phyloP scores from a whole-genome alignment of 2,888 invertebrate species.

The Pseudococcus jackbeardsleyi region DNA sequence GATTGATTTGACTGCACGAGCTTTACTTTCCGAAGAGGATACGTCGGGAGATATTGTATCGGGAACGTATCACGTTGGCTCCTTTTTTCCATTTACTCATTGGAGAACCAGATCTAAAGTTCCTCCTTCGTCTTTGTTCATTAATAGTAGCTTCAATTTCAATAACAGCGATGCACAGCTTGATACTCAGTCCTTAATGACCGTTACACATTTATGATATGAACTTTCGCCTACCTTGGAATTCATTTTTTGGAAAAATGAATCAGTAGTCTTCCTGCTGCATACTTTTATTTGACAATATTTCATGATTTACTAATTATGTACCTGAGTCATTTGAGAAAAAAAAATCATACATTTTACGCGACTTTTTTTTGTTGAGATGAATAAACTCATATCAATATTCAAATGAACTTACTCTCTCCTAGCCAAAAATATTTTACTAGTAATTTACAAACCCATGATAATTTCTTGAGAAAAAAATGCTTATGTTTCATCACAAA shows the following conservation, averaged over 20 bases:
- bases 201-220: background rate
- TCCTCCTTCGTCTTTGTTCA: conserved; percentile 72
- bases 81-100: conserved; percentile 72
- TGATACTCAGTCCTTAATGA: conserved; percentile 59
- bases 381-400: too few relatives aligned
- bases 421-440: too few relatives aligned
- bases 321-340: background rate
- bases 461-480: too few relatives aligned
- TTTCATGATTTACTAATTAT: background rate
- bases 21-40: conserved; percentile 56
- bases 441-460: too few relatives aligned
- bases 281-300: background rate
- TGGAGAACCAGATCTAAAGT: conserved; percentile 65
- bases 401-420: too few relatives aligned
- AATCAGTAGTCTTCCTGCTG: background rate
- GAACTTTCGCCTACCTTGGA: background rate
- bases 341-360: background rate
- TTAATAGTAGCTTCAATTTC: conserved; percentile 71
- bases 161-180: conserved; percentile 69
- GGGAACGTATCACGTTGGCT: conserved; percentile 67
- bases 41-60: conserved; percentile 34
- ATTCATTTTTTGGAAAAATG: background rate
- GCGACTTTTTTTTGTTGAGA: too few relatives aligned
- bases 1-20: conserved; percentile 66
- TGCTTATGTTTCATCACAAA: too few relatives aligned